Conservation (phyloP, 30 jellyfish, hydroid and myxozoan species). For the Sanderia malayensis region DNA sequence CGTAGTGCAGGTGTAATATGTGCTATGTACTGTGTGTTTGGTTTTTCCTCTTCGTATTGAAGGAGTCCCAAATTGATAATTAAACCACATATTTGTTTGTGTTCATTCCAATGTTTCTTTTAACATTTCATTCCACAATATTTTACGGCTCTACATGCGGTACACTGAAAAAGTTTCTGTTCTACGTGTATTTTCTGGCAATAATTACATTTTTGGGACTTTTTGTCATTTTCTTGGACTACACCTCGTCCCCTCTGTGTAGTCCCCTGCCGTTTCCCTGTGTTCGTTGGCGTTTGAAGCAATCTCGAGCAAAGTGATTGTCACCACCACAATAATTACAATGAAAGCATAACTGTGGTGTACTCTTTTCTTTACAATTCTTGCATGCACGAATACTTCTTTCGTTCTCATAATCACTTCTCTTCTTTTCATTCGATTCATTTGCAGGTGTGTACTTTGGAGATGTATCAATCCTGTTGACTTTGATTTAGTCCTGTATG, state of each 20-base stretch:
- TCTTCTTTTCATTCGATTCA: neutral
- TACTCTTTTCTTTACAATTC: neutral
- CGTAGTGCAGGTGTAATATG: constrained; percentile 23
- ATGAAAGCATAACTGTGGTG: constrained; percentile 7
- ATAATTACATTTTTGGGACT: neutral
- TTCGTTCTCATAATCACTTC: neutral
- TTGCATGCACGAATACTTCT: constrained; percentile 13
- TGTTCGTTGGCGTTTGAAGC: neutral
- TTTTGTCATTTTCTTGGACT: neutral
- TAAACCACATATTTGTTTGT: constrained; percentile 9
- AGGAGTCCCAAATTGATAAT: neutral
- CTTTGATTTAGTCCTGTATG: neutral
- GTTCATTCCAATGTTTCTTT: constrained; percentile 20
- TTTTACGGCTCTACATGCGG: constrained; percentile 14
- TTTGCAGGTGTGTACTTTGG: neutral
- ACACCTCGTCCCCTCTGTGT: constrained; percentile 8
- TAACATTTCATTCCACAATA: constrained; percentile 23
- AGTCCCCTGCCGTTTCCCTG: constrained; percentile 18
- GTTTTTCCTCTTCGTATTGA: neutral
- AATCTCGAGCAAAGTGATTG: constrained; percentile 2
- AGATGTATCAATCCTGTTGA: neutral
- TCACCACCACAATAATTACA: constrained; percentile 18
- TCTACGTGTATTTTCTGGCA: neutral
- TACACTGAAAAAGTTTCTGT: neutral
- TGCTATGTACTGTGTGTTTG: neutral